Percentiles rank a stretch among this genome's conserved stretches.
These are phyloP conservation scores for Margarornis squamiger DNA, from an alignment of 2,797 vertebrate species.

Conservation along the genomic window DNA sequence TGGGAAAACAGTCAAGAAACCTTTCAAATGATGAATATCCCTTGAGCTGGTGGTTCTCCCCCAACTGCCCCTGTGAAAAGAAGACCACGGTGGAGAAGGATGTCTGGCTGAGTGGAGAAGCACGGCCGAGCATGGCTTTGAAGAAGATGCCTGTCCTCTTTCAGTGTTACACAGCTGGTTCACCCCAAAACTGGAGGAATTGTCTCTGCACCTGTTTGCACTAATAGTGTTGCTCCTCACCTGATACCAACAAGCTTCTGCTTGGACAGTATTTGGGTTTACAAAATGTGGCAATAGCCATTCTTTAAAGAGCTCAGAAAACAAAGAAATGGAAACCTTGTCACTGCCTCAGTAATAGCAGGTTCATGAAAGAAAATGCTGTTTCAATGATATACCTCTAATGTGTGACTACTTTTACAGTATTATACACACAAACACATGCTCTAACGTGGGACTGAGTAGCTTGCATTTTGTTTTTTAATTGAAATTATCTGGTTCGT, in stretches of 20 bases:
- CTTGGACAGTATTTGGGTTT: constrained; percentile 66
- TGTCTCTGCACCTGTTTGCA: constrained; percentile 71
- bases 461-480: constrained; percentile 14
- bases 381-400: constrained; percentile 65
- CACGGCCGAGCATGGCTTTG: constrained; percentile 24
- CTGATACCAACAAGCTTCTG: constrained; percentile 66
- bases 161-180: constrained; percentile 39
- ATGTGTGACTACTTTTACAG: constrained; percentile 62
- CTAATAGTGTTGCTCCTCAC: constrained; percentile 68
- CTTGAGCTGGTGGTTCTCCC: background rate
- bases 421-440: constrained; percentile 57
- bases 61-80: background rate
- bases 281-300: constrained; percentile 43
- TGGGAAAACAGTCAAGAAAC: constrained; percentile 23
- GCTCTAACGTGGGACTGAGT: constrained; percentile 33
- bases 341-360: constrained; percentile 55
- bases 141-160: constrained; percentile 21
- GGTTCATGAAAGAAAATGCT: constrained; percentile 64
- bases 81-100: constrained; percentile 37
- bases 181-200: constrained; percentile 40
- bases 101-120: constrained; percentile 33
- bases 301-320: constrained; percentile 56
- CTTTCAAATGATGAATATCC: background rate
- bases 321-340: constrained; percentile 55
- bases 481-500: constrained; percentile 18